phyloP scores from a whole-genome alignment of 2,113 vertebrate genomes.

The Hypocryptadius cinnamomeus region DNA sequence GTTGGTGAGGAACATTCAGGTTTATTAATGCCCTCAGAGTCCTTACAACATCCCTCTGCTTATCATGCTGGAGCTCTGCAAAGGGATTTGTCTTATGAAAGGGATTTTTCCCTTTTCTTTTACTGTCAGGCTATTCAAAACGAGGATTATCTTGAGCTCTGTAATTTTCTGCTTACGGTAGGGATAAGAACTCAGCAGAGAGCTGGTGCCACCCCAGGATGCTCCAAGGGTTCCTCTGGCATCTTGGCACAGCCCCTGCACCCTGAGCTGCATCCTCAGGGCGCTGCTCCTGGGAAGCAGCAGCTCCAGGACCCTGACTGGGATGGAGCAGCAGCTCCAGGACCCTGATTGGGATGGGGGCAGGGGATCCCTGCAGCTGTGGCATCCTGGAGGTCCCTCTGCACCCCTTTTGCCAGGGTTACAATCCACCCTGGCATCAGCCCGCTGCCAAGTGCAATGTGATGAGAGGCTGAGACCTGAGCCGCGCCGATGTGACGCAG shows the following conservation, averaged over 20 bases:
- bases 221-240: background rate
- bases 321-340: no score
- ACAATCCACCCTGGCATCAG: background rate
- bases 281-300: background rate
- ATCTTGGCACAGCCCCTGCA: background rate
- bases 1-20: background rate
- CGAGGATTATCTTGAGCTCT: background rate
- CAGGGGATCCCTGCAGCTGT: background rate
- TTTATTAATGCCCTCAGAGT: background rate
- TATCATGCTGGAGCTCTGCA: background rate
- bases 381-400: background rate
- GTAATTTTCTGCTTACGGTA: background rate
- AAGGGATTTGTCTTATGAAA: background rate
- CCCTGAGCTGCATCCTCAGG: background rate
- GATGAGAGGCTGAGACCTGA: slow-evolving; percentile 31
- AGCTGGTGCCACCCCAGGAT: background rate
- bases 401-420: background rate
- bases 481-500: background rate
- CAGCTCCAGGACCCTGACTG: background rate
- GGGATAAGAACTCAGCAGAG: background rate
- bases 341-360: background rate
- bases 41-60: background rate
- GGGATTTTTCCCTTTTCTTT: background rate
- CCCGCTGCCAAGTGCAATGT: background rate
- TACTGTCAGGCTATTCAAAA: background rate